These are phyloP conservation scores for Erpobdella octoculata DNA, from an alignment of 2,888 invertebrate genomes.

Conservation along the genomic window DNA sequence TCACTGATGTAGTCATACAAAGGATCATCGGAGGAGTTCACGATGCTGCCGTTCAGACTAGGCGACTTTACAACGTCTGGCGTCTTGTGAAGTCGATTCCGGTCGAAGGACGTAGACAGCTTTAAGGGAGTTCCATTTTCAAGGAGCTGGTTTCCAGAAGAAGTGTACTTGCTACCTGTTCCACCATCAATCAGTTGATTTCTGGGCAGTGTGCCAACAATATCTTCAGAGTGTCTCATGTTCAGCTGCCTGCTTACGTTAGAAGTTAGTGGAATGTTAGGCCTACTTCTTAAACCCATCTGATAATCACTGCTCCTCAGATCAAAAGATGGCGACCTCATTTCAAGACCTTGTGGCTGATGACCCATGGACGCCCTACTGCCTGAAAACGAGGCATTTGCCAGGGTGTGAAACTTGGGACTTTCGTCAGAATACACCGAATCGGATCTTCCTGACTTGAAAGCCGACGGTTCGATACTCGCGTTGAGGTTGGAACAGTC, in stretches of 20 bases:
- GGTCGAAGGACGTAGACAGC: neutral
- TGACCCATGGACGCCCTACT: neutral
- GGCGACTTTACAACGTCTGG: neutral
- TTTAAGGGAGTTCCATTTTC: neutral
- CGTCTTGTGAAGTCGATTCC: neutral
- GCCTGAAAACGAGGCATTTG: no score
- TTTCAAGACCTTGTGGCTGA: neutral
- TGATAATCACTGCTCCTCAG: neutral
- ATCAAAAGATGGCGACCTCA: neutral
- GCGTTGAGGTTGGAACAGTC: neutral
- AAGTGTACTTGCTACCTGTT: neutral
- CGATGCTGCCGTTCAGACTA: neutral
- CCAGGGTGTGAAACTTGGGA: neutral
- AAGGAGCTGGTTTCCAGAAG: neutral
- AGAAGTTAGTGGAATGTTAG: neutral
- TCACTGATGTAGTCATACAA: neutral
- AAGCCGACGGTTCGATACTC: neutral
- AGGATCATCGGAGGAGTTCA: neutral
- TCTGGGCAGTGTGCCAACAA: neutral
- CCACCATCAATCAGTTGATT: neutral
- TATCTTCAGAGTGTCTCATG: neutral
- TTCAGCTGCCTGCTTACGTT: neutral
- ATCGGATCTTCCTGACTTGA: neutral
- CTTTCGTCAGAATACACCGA: slow-evolving; percentile 19
- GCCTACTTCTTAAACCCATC: no score